Evolutionary conservation across 2,113 vertebrate genomes (phyloP).

Genomic region (human): GRCh38 chr1:196464501-196465000

Average conservation of each 20-base stretch:
- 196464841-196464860: not conserved
- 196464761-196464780: not conserved
- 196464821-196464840: not conserved
- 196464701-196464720: not conserved
- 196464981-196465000: not conserved
- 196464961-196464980: not conserved
- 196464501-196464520: not conserved
- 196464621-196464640: conserved; percentile 36
- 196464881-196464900: not conserved
- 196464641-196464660: conserved; percentile 51
- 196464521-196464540: conserved; percentile 14
- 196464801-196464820: not conserved
- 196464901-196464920: not conserved
- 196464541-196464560: conserved; percentile 52
- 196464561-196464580: conserved; percentile 43
- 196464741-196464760: not conserved
- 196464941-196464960: not conserved
- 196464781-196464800: not conserved
- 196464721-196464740: not conserved
- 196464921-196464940: not conserved
- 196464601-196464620: conserved; percentile 45
- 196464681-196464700: not conserved
- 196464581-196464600: conserved; percentile 49
- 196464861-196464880: not conserved
- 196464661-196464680: conserved; percentile 12